Base-by-base conservation (phyloP, 2,113 vertebrate genomes). In the Lathamus discolor region DNA sequence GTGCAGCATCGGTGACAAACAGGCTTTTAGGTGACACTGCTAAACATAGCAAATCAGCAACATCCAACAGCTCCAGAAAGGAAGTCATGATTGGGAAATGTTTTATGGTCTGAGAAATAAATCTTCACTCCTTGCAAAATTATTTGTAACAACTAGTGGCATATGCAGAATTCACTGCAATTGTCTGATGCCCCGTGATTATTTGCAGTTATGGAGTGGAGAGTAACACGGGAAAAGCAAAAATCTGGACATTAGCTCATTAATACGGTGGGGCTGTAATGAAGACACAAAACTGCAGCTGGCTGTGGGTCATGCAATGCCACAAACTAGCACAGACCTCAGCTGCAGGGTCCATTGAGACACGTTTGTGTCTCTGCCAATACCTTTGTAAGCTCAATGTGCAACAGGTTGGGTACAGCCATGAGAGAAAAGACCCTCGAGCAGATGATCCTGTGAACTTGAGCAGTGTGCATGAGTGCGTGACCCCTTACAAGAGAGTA, bases 371-470 rank as follows among this genome's bases (percentile, higher is more conserved):
- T 54, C 66, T 0, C 0, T 46, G 44, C 78, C 41, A 6, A 33
- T 20, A 6, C n/a, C 29, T 48, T 7, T 1, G 3, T 1, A 3
- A 62, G 41, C 74, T 24, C 17, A 4, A 5, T 5, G 19, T 41
- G 66, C 37, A 28, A 20, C 31, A 15, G 15, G 54, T 7, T 0
- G 1, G 27, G 17, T n/a, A 13, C 0, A 1, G 49, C 17, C 23
- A 6, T 0, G 0, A 24, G 51, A n/a, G 14, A 41, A 8, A 88
- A 66, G 20, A 35, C 13, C 7, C 29, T 29, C 4, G 1, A 8
- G 29, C 10, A 46, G 44, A 88, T 48, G 85, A 37, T 13, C 25
- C 46, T 17, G 9, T 33, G 63, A 33, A 31, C 52, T 17, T 23
- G 31, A 68, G 54, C 25, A 57, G 43, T 1, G 0, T 24, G 25